Conservation (phyloP, 2,888 invertebrate species). For the Crematogaster levior region DNA sequence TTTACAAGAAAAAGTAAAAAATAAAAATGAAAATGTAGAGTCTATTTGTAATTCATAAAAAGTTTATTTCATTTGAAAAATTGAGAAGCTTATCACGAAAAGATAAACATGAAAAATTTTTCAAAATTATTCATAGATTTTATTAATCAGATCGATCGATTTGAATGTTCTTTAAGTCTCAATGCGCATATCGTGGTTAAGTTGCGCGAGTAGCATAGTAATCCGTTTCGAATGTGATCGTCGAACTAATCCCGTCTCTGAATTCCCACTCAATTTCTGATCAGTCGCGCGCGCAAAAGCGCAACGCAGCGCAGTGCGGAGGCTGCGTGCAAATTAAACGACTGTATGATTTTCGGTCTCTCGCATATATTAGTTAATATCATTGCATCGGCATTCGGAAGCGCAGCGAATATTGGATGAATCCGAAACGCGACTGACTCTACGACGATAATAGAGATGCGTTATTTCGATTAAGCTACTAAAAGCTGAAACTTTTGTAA, state of each 20-base stretch:
- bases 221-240: slow-evolving; percentile 23
- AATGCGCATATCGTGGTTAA: slow-evolving; percentile 13
- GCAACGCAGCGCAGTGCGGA: neutral
- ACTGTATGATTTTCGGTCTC: slow-evolving; percentile 19
- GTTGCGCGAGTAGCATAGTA: slow-evolving; percentile 1
- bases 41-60: too few relatives aligned
- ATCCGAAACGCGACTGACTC: neutral
- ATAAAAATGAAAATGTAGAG: neutral
- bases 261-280: slow-evolving; percentile 39
- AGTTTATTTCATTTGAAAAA: neutral
- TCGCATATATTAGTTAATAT: slow-evolving; percentile 25
- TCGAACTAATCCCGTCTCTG: slow-evolving; percentile 22
- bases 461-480: neutral
- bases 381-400: neutral
- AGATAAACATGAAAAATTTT: neutral
- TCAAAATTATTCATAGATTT: slow-evolving; percentile 5
- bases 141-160: neutral
- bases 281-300: slow-evolving; percentile 27
- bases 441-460: neutral
- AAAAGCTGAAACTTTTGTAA: neutral
- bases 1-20: neutral
- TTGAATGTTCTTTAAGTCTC: slow-evolving; percentile 7
- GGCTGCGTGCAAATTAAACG: slow-evolving; percentile 24
- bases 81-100: neutral
- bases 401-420: slow-evolving; percentile 14